Evolutionary conservation across 2,888 invertebrate genomes (phyloP).

Genomic region (Panopea generosa): DNA sequence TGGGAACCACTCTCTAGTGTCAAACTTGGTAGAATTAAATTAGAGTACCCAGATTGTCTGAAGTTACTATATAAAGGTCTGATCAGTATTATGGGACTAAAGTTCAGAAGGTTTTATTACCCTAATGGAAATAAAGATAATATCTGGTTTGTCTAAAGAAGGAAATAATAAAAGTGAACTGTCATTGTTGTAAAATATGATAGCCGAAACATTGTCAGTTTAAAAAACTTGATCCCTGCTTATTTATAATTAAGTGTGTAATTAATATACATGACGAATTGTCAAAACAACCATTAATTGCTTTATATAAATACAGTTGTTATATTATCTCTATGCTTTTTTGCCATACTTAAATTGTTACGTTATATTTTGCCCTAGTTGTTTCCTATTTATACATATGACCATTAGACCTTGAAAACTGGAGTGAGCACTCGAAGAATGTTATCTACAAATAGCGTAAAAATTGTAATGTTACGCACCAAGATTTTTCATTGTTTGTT

Average conservation of each 20-base stretch:
- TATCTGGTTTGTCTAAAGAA: too few relatives aligned
- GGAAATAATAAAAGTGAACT: background rate
- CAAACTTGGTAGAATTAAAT: too few relatives aligned
- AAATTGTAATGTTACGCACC: constrained; percentile 15
- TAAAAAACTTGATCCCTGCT: constrained; percentile 24
- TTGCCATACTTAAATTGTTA: constrained; percentile 4
- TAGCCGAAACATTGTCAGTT: constrained; percentile 26
- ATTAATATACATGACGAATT: constrained; percentile 28
- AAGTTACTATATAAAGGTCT: too few relatives aligned
- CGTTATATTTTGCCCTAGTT: constrained; percentile 35
- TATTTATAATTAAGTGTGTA: constrained; percentile 48
- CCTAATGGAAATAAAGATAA: too few relatives aligned
- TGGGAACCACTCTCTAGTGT: too few relatives aligned
- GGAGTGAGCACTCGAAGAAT: constrained; percentile 25
- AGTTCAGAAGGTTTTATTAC: too few relatives aligned
- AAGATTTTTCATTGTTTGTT: background rate
- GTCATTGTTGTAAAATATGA: constrained; percentile 38
- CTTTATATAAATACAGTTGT: too few relatives aligned
- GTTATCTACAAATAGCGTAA: constrained; percentile 19
- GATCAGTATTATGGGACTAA: too few relatives aligned
- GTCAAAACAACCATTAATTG: constrained; percentile 27
- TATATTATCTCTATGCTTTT: constrained; percentile 5
- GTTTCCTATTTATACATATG: constrained; percentile 27
- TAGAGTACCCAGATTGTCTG: too few relatives aligned
- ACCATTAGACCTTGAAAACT: constrained; percentile 34